phyloP scores from a whole-genome alignment of 2,797 vertebrate genomes.

The Leptodactylus fallax region DNA sequence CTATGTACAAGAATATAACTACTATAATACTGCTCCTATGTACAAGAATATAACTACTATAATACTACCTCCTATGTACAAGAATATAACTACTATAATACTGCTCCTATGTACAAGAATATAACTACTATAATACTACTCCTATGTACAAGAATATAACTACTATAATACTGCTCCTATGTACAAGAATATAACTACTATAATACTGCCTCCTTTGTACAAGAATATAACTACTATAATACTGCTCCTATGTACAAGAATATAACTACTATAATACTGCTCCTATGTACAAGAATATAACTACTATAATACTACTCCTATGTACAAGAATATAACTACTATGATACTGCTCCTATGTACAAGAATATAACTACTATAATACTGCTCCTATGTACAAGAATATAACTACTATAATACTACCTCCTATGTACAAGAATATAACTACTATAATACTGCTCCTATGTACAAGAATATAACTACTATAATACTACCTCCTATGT shows the following conservation, averaged over 20 bases:
- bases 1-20: too few relatives aligned
- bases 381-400: not conserved
- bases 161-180: slow-evolving; percentile 2
- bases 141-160: not conserved
- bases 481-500: not conserved
- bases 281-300: slow-evolving; percentile 4
- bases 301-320: too few relatives aligned
- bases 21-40: too few relatives aligned
- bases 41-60: not conserved
- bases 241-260: not conserved
- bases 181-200: not conserved
- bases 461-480: not conserved
- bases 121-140: not conserved
- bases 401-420: too few relatives aligned
- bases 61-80: not conserved
- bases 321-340: too few relatives aligned
- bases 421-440: too few relatives aligned
- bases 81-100: not conserved
- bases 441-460: too few relatives aligned
- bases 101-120: not conserved
- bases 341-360: too few relatives aligned
- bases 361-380: slow-evolving; percentile 1
- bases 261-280: slow-evolving; percentile 8
- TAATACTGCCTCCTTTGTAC: not conserved
- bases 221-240: not conserved